Percentiles rank a stretch among this genome's conserved stretches.
phyloP scores from a whole-genome alignment of 2,888 invertebrate genomes.

The Spisula subtruncata region DNA sequence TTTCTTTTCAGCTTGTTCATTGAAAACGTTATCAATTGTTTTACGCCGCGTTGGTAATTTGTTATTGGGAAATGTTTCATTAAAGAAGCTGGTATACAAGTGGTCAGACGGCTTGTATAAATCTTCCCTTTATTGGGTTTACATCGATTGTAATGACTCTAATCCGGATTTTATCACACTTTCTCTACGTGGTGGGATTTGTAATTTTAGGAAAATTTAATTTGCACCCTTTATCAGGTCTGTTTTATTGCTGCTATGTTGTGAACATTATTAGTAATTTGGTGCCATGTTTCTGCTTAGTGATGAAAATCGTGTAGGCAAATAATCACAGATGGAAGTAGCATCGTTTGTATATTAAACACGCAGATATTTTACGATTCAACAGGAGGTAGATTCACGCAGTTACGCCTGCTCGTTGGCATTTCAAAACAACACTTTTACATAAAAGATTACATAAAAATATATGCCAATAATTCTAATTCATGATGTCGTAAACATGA shows the following conservation, averaged over 20 bases:
- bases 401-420: background rate
- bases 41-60: slow-evolving; percentile 51
- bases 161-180: slow-evolving; percentile 56
- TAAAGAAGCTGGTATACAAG: slow-evolving; percentile 60
- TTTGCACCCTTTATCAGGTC: slow-evolving; percentile 15
- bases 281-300: background rate
- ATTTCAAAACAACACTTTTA: background rate
- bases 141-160: slow-evolving; percentile 51
- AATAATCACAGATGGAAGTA: background rate
- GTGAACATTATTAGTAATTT: background rate
- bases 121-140: slow-evolving; percentile 61
- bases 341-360: background rate
- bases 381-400: background rate
- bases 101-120: slow-evolving; percentile 59
- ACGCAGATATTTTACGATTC: background rate
- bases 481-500: background rate
- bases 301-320: background rate
- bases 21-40: slow-evolving; percentile 52
- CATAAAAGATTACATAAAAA: background rate
- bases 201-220: slow-evolving; percentile 51
- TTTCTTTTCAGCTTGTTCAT: background rate
- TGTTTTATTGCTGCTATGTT: background rate
- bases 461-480: background rate
- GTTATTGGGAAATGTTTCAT: slow-evolving; percentile 57
- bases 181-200: slow-evolving; percentile 43